Percentiles rank a stretch among this genome's conserved stretches.
Conservation (phyloP, 2,797 vertebrate genomes). For the Trachops cirrhosus region DNA sequence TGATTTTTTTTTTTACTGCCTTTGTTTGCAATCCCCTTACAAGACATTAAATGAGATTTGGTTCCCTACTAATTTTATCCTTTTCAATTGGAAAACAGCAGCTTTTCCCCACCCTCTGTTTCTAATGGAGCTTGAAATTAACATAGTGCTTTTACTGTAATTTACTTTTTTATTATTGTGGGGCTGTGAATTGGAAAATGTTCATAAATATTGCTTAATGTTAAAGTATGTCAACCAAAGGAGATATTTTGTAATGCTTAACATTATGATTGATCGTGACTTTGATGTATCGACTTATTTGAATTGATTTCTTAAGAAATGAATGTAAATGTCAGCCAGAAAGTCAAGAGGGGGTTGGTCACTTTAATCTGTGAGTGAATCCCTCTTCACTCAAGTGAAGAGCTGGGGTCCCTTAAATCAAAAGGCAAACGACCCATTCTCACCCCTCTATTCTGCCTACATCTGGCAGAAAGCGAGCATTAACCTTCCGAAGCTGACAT, state of each 20-base stretch:
- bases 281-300: neutral
- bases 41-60: conserved; percentile 58
- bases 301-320: neutral
- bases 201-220: conserved; percentile 27
- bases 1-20: conserved; percentile 28
- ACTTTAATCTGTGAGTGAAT: neutral
- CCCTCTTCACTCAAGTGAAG: neutral
- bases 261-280: neutral
- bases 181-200: conserved; percentile 39
- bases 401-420: neutral
- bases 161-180: conserved; percentile 61
- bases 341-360: neutral
- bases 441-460: neutral
- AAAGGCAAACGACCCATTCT: neutral
- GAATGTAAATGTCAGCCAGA: neutral
- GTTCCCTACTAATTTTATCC: conserved; percentile 56
- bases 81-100: conserved; percentile 58
- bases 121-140: conserved; percentile 77
- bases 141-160: conserved; percentile 47
- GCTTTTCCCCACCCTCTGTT: conserved; percentile 46
- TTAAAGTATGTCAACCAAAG: conserved; percentile 31
- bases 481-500: neutral
- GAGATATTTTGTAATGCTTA: neutral
- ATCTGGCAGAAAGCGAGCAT: neutral
- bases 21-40: conserved; percentile 40